Conservation (phyloP, 1,140 invertebrate genomes). For the Sogatella furcifera region DNA sequence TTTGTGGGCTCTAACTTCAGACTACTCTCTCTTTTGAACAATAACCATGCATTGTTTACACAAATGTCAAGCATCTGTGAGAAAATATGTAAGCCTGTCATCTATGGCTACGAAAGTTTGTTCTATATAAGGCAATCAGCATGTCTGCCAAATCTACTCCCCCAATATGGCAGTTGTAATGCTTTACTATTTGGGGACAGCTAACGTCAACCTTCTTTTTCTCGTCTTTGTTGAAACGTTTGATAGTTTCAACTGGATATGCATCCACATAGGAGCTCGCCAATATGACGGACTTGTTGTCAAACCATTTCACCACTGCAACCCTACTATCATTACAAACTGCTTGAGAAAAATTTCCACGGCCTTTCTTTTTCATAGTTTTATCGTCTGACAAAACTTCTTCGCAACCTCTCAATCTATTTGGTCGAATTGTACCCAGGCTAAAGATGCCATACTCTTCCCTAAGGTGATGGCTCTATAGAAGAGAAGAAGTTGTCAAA, state of each 20-base stretch:
- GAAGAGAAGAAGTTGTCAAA: constrained; percentile 26
- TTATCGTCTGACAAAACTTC: constrained; percentile 27
- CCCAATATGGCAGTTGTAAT: constrained; percentile 33
- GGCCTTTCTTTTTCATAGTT: constrained; percentile 29
- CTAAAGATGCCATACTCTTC: constrained; percentile 23
- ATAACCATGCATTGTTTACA: not conserved
- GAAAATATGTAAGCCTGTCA: constrained; percentile 22
- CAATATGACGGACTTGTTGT: constrained; percentile 24
- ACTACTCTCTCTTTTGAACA: not conserved
- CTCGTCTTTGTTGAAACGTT: constrained; percentile 17
- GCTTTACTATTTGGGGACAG: constrained; percentile 31
- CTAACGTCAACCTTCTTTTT: constrained; percentile 22
- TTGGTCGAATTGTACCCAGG: constrained; percentile 31
- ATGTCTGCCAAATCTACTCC: constrained; percentile 34
- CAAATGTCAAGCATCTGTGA: not conserved
- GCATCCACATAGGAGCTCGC: constrained; percentile 29
- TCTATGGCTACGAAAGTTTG: constrained; percentile 12
- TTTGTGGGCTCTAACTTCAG: too few species aligned
- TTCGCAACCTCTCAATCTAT: constrained; percentile 26
- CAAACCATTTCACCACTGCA: constrained; percentile 28
- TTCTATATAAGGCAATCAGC: constrained; percentile 31
- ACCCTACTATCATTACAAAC: constrained; percentile 20
- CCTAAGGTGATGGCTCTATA: constrained; percentile 11
- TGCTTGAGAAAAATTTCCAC: constrained; percentile 23
- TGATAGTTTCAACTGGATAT: constrained; percentile 25